Conservation (phyloP, 2,113 vertebrate genomes). For the Chascanopsetta lugubris region DNA sequence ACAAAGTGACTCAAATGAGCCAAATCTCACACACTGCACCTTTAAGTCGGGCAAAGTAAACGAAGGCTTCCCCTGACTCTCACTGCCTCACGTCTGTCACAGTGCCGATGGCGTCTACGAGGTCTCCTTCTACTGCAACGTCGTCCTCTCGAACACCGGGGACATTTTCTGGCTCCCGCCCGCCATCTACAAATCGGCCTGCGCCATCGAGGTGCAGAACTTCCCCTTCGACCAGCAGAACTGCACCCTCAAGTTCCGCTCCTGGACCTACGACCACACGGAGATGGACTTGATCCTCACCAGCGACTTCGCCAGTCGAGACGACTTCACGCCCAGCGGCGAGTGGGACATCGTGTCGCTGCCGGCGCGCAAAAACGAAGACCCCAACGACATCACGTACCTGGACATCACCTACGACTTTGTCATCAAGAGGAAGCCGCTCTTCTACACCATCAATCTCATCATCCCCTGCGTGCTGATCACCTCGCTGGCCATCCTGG, state of each 20-base stretch:
- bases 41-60: too few species aligned
- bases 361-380: conserved; percentile 82
- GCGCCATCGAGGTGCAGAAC: conserved; percentile 84
- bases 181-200: conserved; percentile 86
- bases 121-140: conserved; percentile 85
- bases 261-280: conserved; percentile 85
- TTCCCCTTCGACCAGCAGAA: conserved; percentile 87
- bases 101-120: conserved; percentile 85
- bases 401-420: conserved; percentile 85
- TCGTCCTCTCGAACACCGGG: conserved; percentile 81
- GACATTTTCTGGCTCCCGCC: conserved; percentile 86
- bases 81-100: too few species aligned
- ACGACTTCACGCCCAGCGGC: conserved; percentile 85
- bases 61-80: not conserved
- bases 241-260: conserved; percentile 86
- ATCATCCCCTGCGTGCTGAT: conserved; percentile 85
- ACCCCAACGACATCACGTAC: conserved; percentile 81
- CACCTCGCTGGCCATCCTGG: conserved; percentile 83
- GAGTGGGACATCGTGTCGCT: conserved; percentile 87
- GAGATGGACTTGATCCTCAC: conserved; percentile 82
- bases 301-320: conserved; percentile 82
- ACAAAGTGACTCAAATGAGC: too few species aligned
- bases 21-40: too few species aligned
- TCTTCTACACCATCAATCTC: conserved; percentile 86
- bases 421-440: conserved; percentile 83